phyloP scores from a whole-genome alignment of 2,113 vertebrate genomes.

The Lophotis ruficrista region DNA sequence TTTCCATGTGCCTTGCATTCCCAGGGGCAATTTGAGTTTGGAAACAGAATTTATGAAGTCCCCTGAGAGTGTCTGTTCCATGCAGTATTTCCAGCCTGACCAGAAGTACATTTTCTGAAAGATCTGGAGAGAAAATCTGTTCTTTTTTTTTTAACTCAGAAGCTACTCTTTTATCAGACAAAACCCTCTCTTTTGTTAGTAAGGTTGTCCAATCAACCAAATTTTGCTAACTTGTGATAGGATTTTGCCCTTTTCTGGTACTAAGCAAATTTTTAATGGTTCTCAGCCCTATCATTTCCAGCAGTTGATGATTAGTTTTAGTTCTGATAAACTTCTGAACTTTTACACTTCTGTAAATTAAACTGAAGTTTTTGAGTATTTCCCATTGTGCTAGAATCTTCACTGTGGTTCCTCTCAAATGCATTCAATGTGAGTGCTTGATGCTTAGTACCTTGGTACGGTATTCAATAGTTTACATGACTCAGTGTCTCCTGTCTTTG shows the following conservation, averaged over 20 bases:
- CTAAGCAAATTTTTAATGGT: neutral
- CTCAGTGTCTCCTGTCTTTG: neutral
- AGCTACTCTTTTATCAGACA: neutral
- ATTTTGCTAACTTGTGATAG: neutral
- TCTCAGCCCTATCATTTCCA: neutral
- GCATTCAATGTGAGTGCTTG: neutral
- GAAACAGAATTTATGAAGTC: neutral
- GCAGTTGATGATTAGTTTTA: neutral
- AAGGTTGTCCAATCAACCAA: neutral
- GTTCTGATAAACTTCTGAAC: neutral
- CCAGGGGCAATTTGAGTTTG: neutral
- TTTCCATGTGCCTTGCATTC: neutral
- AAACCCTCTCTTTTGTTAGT: neutral
- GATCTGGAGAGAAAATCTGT: neutral
- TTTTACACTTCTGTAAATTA: neutral
- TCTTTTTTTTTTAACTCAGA: neutral
- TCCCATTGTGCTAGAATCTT: neutral
- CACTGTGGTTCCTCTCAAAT: neutral
- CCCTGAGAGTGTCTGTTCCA: neutral
- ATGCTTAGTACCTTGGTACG: neutral
- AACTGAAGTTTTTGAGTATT: neutral
- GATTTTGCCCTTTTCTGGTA: neutral
- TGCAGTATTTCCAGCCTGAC: neutral
- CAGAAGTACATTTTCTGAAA: neutral
- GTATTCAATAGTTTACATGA: neutral